Conservation (phyloP, 2,113 vertebrate species). For the Oncorhynchus kisutch region DNA sequence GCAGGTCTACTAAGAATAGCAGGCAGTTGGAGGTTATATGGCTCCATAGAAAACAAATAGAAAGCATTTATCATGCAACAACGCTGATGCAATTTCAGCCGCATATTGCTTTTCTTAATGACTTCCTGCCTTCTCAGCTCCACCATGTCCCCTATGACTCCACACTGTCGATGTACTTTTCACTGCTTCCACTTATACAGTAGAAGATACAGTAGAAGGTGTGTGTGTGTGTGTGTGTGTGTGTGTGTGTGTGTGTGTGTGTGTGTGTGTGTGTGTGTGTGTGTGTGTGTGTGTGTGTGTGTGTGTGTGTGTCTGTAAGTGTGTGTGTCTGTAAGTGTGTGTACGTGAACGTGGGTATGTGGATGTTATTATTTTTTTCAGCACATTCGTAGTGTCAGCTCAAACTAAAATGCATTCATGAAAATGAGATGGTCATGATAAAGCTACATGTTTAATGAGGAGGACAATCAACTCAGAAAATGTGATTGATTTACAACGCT, state of each 20-base stretch:
- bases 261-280: no score
- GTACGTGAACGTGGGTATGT: not conserved
- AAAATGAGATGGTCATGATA: no score
- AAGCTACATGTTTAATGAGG: no score
- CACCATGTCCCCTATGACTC: conserved; percentile 43
- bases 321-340: no score
- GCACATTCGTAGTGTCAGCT: not conserved
- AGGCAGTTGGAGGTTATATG: conserved; percentile 31
- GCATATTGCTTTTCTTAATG: conserved; percentile 64
- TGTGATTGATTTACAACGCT: no score
- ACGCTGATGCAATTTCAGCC: conserved; percentile 61
- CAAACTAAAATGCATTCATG: not conserved
- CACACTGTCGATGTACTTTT: conserved; percentile 28
- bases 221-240: no score
- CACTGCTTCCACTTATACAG: not conserved
- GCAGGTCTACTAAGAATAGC: conserved; percentile 22
- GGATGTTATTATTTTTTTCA: not conserved
- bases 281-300: no score
- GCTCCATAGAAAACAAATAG: conserved; percentile 21
- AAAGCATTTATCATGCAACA: conserved; percentile 63
- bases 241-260: no score
- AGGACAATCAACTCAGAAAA: no score
- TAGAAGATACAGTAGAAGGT: not conserved
- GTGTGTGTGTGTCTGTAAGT: no score
- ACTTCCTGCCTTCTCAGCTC: conserved; percentile 43